Base-by-base conservation (phyloP, 2,797 vertebrate species). In the Esox lucius region DNA sequence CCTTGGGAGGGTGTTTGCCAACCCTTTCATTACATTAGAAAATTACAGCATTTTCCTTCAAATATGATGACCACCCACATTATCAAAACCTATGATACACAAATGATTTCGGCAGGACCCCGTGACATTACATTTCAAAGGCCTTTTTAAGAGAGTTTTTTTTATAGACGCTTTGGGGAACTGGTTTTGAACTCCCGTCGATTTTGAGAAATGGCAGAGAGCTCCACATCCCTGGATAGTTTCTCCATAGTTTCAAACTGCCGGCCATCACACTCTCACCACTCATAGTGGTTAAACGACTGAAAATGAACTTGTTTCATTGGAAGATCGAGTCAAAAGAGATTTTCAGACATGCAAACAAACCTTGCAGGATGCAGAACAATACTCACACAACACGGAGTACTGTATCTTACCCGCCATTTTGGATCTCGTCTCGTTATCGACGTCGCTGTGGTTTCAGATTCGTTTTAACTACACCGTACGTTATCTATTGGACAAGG, bases 281-380 rank as follows among this genome's bases (percentile, higher is more conserved):
- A 75, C 83, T 89, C 88, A 87, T 86, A 88, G 88, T 87, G 88
- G 81, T 80, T 81, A 70, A 68, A 68, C 17, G 79, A 84, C 83
- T 85, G 81, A 67, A 84, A 9, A 15, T 17, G 28, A 79, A 83
- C 80, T 67, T 8, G 33, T 17, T 26, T 68, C 17, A 28, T 51
- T 26, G 68, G 75, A 67, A 5, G 24, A 80, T 71, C 74, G 7
- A 5, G 75, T 73, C 77, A 78, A 80, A 64, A 22, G 56, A 79
- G 42, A 68, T 78, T 79, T 75, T 79, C 81, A 80, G 82, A 75
- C 83, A 78, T 80, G 79, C 81, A 86, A 80, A 81, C 42, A 33
- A 75, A 68, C 68, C 49, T 66, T 17, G 59, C 24, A 24, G 56
- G 42, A 53, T 39, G 46, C 70, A 59, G 69, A 48, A 68, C 65